A percentile compares a stretch with the other conserved stretches of the same genome.
phyloP scores from a whole-genome alignment of 1,140 invertebrate genomes.

The Hirudo medicinalis region DNA sequence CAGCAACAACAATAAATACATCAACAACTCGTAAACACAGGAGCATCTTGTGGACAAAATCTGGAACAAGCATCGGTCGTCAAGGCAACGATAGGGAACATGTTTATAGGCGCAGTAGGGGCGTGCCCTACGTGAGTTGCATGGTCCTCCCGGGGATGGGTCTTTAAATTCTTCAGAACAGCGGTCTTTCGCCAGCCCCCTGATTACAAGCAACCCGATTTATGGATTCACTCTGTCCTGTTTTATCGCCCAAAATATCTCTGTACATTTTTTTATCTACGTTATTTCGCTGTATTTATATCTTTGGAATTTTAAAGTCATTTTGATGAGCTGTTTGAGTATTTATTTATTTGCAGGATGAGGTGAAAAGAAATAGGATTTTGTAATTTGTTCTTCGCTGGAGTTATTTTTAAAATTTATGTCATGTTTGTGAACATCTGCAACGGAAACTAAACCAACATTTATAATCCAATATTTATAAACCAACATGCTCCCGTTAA shows the following conservation, averaged over 20 bases:
- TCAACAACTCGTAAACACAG: neutral
- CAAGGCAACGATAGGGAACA: conserved; percentile 11
- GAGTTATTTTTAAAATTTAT: too few species aligned
- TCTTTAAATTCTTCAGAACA: conserved; percentile 8
- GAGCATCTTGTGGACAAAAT: neutral
- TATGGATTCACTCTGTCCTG: neutral
- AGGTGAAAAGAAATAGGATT: too few species aligned
- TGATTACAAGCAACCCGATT: neutral
- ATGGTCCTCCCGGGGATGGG: neutral
- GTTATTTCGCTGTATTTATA: too few species aligned
- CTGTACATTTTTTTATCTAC: neutral
- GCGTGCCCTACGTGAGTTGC: conserved; percentile 3
- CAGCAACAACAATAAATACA: conserved; percentile 8
- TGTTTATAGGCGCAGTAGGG: conserved; percentile 4
- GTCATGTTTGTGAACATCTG: too few species aligned
- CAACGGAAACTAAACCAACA: too few species aligned
- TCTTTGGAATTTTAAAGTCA: too few species aligned
- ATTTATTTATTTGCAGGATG: too few species aligned
- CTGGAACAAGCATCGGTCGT: conserved; percentile 2
- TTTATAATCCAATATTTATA: too few species aligned
- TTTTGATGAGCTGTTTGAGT: too few species aligned
- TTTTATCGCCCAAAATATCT: neutral
- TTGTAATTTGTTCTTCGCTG: too few species aligned
- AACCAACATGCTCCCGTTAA: too few species aligned
- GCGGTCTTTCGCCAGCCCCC: neutral